Percentiles rank a stretch among this genome's conserved stretches.
Conservation (phyloP, 2,888 invertebrate genomes). For the Agriopis marginaria region DNA sequence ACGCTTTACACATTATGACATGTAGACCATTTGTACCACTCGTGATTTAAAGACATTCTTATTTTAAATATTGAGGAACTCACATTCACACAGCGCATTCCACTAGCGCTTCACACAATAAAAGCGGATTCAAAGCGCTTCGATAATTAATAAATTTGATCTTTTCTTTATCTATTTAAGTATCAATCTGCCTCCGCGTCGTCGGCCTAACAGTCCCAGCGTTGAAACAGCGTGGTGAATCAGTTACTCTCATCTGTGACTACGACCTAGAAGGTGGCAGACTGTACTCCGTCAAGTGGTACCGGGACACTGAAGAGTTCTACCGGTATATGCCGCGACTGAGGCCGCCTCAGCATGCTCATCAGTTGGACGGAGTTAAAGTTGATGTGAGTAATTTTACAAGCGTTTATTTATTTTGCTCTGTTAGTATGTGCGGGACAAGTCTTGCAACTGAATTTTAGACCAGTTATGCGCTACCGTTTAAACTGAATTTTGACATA, state of each 20-base stretch:
- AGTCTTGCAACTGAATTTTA: too few relatives aligned
- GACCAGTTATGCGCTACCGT: too few relatives aligned
- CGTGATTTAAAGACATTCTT: too few relatives aligned
- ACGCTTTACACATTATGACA: too few relatives aligned
- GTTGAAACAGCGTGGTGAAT: constrained; percentile 86
- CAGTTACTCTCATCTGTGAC: constrained; percentile 85
- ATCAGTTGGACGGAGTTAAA: constrained; percentile 86
- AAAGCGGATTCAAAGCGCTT: too few relatives aligned
- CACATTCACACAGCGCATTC: too few relatives aligned
- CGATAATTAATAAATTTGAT: background rate
- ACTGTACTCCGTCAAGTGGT: constrained; percentile 89
- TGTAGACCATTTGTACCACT: too few relatives aligned
- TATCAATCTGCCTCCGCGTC: constrained; percentile 72
- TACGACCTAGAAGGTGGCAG: constrained; percentile 88
- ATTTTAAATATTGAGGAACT: too few relatives aligned
- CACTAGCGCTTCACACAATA: too few relatives aligned
- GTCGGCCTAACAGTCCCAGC: constrained; percentile 85
- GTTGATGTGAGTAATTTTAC: constrained; percentile 84
- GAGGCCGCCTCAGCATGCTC: constrained; percentile 87
- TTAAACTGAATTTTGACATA: too few relatives aligned
- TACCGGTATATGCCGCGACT: constrained; percentile 88
- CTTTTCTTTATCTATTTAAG: constrained; percentile 50
- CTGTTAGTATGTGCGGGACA: too few relatives aligned
- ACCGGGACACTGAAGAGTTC: constrained; percentile 89
- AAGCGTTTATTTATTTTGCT: too few relatives aligned